Conservation (phyloP, 2,888 invertebrate genomes). For the Caradrina clavipalpis region DNA sequence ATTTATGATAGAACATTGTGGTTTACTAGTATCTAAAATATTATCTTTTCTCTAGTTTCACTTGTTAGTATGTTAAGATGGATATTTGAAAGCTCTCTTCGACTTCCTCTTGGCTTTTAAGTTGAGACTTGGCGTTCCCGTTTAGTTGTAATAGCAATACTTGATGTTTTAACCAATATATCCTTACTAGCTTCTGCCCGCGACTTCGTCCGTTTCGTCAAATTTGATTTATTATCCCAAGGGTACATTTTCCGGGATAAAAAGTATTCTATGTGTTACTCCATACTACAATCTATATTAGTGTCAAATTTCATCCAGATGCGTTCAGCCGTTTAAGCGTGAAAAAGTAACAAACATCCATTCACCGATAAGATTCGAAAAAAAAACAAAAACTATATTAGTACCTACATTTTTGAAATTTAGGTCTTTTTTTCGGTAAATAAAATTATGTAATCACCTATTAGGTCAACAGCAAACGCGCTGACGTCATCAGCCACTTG, state of each 20-base stretch:
- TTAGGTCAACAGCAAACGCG: slow-evolving; percentile 91
- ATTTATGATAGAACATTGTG: slow-evolving; percentile 13
- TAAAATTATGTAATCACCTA: slow-evolving; percentile 71
- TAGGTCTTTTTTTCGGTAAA: slow-evolving; percentile 10
- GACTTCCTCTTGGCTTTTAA: background rate
- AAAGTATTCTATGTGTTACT: too few relatives aligned
- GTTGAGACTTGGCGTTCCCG: background rate
- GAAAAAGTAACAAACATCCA: too few relatives aligned
- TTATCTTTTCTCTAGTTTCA: slow-evolving; percentile 12
- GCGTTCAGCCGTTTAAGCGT: too few relatives aligned
- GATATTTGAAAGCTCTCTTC: background rate
- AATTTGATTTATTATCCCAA: too few relatives aligned
- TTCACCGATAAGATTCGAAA: background rate
- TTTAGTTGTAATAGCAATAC: background rate
- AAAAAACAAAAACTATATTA: background rate
- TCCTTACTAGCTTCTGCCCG: background rate
- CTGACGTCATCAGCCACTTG: slow-evolving; percentile 90
- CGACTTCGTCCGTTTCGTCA: too few relatives aligned
- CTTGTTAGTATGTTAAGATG: background rate
- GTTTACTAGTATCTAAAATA: slow-evolving; percentile 18
- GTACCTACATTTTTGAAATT: too few relatives aligned
- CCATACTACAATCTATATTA: too few relatives aligned
- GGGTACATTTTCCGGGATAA: too few relatives aligned
- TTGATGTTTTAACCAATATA: background rate
- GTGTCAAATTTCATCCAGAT: too few relatives aligned